A percentile compares a stretch with the other conserved stretches of the same genome.
Evolutionary conservation across 2,113 vertebrate species (phyloP).

Genomic region (Myanophis thanlyinensis): DNA sequence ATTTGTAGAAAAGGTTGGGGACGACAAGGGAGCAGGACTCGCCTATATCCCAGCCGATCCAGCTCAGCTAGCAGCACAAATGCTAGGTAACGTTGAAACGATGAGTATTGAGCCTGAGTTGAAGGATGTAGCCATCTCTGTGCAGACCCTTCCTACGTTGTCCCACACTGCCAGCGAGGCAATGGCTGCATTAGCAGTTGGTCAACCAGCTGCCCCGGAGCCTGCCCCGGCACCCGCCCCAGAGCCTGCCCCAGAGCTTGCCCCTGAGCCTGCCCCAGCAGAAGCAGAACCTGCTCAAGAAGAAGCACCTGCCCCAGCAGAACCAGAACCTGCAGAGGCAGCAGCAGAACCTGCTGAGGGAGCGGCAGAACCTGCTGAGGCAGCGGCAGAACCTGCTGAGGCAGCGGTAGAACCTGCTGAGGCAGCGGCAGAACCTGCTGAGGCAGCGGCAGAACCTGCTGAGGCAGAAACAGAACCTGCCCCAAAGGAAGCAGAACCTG

Average conservation of each 20-base stretch:
- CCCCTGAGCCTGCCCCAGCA: neutral
- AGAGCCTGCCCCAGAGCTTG: neutral
- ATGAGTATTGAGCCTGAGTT: conserved; percentile 54
- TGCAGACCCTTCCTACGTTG: conserved; percentile 33
- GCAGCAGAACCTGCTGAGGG: neutral
- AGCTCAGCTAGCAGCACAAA: conserved; percentile 58
- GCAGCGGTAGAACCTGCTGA: neutral
- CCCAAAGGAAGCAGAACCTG: neutral
- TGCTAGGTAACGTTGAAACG: conserved; percentile 58
- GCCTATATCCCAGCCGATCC: conserved; percentile 59
- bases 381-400: neutral
- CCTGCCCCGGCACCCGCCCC: neutral
- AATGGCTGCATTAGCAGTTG: neutral
- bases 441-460: neutral
- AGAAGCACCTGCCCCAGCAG: neutral
- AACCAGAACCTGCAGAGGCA: neutral
- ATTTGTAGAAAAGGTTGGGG: neutral
- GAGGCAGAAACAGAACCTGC: neutral
- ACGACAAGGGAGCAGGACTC: conserved; percentile 31
- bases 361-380: neutral
- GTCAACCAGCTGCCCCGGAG: neutral
- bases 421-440: neutral
- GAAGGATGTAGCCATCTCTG: conserved; percentile 66
- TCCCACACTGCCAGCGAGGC: conserved; percentile 21
- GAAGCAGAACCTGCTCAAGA: neutral